Base-by-base conservation (phyloP, 2,888 invertebrate species). In the Cheiracanthium punctorium region DNA sequence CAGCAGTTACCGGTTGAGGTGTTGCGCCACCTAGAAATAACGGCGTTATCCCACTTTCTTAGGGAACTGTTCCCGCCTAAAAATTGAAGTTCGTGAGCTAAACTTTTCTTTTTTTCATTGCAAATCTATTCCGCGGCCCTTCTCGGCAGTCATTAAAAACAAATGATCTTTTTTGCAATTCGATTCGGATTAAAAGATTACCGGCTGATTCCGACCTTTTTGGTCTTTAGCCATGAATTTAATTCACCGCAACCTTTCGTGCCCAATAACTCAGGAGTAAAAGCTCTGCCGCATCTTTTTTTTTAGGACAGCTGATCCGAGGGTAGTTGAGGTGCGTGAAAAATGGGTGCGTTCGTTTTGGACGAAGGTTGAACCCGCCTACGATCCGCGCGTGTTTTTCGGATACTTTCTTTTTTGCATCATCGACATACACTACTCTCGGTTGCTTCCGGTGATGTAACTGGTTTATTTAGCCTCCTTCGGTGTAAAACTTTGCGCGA, bases 371-470 rank as follows among this genome's bases (percentile, higher is more conserved):
- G n/a, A 65, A 70, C 24, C 65, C 81, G 75, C 81, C 81, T 70
- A 81, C 81, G 58, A 41, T 33, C 72, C 64, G 72, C n/a, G n/a
- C n/a, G n/a, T n/a, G n/a, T n/a, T n/a, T 29, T 48, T n/a, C 41
- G 41, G 33, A 69, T 81, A 58, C 48, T 73, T 81, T 69, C 70
- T 58, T 41, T 80, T 71, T 41, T 67, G 81, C 82, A 82, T 75
- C 82, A 82, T 82, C 82, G 82, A 70, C 82, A n/a, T n/a, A n/a
- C 48, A 52, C 20, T 74, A 65, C 33, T 79, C 71, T 24, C 20
- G 4, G 20, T n/a, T 14, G 37, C 41, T 71, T 82, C 74, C 69
- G 74, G 81, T 80, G 75, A 82, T 74, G 82, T 75, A 75, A 82
- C 52, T 24, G 28, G 70, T 64, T 82, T 75, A 75, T 82, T 82